Evolutionary conservation across 1,140 invertebrate genomes (phyloP).

Genomic region (Ylistrum balloti): DNA sequence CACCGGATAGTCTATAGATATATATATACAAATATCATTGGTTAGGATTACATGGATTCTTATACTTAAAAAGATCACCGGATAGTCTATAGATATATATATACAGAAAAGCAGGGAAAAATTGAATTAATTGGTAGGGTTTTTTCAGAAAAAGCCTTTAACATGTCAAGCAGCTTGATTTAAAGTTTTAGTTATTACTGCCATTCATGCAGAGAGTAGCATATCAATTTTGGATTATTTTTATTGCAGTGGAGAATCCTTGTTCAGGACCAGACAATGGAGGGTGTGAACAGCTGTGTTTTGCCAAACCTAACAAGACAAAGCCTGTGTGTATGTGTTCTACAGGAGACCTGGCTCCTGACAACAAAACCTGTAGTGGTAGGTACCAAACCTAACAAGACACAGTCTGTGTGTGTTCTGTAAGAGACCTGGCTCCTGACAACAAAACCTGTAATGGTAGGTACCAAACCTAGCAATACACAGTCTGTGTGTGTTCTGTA

Average conservation of each 20-base stretch:
- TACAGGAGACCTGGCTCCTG: constrained; percentile 88
- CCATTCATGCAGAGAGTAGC: no score
- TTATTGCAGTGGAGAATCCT: constrained; percentile 80
- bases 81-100: no score
- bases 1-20: no score
- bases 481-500: constrained; percentile 86
- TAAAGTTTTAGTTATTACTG: no score
- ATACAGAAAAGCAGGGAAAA: no score
- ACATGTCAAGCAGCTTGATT: no score
- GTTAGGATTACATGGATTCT: no score
- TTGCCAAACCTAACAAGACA: constrained; percentile 89
- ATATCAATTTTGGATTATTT: no score
- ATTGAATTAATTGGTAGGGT: no score
- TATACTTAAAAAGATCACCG: no score
- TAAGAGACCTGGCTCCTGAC: neutral
- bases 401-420: constrained; percentile 90
- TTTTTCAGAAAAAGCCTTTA: no score
- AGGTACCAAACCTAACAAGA: constrained; percentile 83
- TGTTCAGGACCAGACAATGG: constrained; percentile 91
- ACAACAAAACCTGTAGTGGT: constrained; percentile 87
- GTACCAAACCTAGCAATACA: constrained; percentile 88
- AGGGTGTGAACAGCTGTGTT: constrained; percentile 97
- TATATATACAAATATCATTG: no score
- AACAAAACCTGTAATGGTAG: constrained; percentile 79
- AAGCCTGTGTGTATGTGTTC: constrained; percentile 93